Percentiles rank a stretch among this genome's conserved stretches.
These are phyloP conservation scores for Motacilla alba DNA, from an alignment of 2,113 vertebrate species.

Conservation along the genomic window DNA sequence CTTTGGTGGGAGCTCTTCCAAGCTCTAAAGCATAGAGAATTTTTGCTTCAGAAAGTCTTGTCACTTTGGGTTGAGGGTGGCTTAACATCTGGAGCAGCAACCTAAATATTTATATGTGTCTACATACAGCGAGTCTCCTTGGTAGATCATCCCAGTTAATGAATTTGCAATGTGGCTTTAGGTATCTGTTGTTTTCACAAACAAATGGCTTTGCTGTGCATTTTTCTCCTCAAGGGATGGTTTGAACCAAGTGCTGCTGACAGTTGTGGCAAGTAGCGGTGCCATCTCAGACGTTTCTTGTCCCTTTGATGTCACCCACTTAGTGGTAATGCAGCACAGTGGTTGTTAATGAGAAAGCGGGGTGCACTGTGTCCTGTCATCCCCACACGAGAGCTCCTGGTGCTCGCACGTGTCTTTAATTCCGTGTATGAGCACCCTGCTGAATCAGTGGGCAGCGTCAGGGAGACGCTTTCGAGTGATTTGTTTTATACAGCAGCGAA, in stretches of 20 bases:
- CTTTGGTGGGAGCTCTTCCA: background rate
- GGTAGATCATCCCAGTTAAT: background rate
- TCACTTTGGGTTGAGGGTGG: background rate
- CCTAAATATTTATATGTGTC: background rate
- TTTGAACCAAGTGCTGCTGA: conserved; percentile 1
- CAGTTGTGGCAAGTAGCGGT: background rate
- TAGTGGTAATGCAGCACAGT: background rate
- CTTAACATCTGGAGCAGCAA: background rate
- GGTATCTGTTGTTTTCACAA: conserved; percentile 5
- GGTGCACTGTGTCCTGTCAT: background rate
- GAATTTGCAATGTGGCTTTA: background rate
- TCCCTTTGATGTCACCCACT: background rate
- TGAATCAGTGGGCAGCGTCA: conserved; percentile 52
- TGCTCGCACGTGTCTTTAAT: background rate
- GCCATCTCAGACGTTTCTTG: background rate
- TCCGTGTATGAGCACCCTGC: background rate
- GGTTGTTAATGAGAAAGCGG: background rate
- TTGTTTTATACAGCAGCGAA: conserved; percentile 3
- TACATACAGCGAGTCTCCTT: background rate
- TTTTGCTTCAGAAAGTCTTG: background rate
- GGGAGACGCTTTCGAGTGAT: conserved; percentile 39
- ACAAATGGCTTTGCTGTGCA: background rate
- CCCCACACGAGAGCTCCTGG: background rate
- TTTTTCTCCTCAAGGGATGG: background rate
- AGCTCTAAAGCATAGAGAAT: background rate